Conservation (phyloP, 2,113 vertebrate species). For the Triplophysa rosa region DNA sequence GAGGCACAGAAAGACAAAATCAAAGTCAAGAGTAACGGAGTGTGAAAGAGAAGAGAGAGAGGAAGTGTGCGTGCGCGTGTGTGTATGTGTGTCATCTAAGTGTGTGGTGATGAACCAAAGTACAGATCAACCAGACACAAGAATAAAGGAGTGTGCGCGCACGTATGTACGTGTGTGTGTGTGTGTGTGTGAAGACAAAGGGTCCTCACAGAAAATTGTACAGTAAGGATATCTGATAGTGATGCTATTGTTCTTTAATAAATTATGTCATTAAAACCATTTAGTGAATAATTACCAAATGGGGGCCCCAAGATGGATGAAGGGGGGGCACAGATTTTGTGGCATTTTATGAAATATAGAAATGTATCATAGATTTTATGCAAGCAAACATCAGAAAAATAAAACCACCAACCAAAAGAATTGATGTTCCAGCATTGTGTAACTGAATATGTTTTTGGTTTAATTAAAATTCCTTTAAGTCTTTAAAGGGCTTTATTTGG, state of each 20-base stretch:
- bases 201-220: slow-evolving; percentile 1
- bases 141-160: background rate
- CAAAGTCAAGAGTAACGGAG: slow-evolving; percentile 38
- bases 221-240: background rate
- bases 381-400: no score
- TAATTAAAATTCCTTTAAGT: no score
- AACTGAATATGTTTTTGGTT: no score
- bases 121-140: slow-evolving; percentile 25
- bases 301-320: no score
- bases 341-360: no score
- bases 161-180: no score
- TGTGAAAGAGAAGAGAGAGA: slow-evolving; percentile 24
- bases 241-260: background rate
- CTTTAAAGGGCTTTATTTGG: no score
- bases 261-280: background rate
- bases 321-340: no score
- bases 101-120: slow-evolving; percentile 25
- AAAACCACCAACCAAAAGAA: no score
- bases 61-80: background rate
- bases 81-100: slow-evolving; percentile 9
- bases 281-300: no score
- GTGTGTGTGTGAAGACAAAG: background rate
- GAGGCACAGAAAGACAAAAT: slow-evolving; percentile 26
- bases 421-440: no score
- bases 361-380: no score